Base-by-base conservation (phyloP, 23 tunicate genomes). In the Phallusia fumigata region DNA sequence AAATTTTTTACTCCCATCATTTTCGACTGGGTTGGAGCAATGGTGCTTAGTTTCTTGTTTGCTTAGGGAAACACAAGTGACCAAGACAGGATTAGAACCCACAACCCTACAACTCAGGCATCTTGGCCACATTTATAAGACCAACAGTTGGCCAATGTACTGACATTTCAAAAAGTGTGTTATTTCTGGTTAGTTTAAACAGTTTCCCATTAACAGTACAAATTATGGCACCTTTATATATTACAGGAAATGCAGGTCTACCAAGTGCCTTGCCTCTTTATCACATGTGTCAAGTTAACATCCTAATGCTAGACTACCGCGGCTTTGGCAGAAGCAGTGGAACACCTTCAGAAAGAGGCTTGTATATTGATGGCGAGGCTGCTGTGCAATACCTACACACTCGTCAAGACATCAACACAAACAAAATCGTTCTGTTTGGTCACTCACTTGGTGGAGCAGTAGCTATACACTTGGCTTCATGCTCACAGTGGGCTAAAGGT, bases 401-500 rank as follows among this genome's bases (percentile, higher is more conserved):
- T 8, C 34, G 98, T 32, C 75, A 19, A 2, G 98, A 94, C 64
- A 91, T 94, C 22, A 78, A 89, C 69, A 80, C 78, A 33, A 86
- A 85, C 33, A 94, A 89, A 83, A 88, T 94, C 21, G 82, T 94
- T 10, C 69, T 94, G 35, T 86, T 64, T 47, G 98, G 98, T 32
- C 98, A 94, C 65, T 94, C 98, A 18, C 78, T 94, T 30, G 98
- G 98, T 52, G 98, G 98, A 0, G 98, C 98, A 36, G 94, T 94
- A 31, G 90, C 93, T 44, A 85, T 94, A n/a, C 93, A 94, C 49
- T 40, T 94, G 21, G 98, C 98, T 2, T 72, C 94, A 6, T 74
- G 52, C 65, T 79, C 80, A 1, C 84, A 94, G 50, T 86, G 80
- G 81, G 86, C 77, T 12, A 82, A 85, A 35, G 86, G 82, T 26